Evolutionary conservation across 2,113 vertebrate species (phyloP), one percentile per base, ranked within the genome.

Genomic region (Scomber colias): DNA sequence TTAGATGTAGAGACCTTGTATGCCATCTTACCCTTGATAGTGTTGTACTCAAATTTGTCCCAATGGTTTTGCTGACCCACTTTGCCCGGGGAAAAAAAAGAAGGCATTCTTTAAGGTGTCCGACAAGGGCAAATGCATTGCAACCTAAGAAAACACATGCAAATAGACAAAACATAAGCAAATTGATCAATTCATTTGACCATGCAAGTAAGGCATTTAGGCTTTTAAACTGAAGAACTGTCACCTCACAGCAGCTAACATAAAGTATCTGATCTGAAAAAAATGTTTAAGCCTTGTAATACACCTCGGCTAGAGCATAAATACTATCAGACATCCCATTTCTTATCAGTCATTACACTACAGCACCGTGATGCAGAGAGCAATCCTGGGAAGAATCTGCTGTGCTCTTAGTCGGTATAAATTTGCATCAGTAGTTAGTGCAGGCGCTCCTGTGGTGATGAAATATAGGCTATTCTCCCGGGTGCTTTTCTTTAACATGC

Each of bases 401-500:
- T 27, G 4, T 30, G n/a, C 79, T 79, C 48, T 1, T 40, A 66
- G 56, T 63, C 79, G 67, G 80, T 87, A 78, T 89, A 80, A 77
- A 91, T 91, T 82, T 90, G 84, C 87, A 87, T 86, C 77, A 76
- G 63, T 80, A 83, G 82, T 86, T 90, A 83, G 82, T 51, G 87
- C 70, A 19, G 61, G 46, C 11, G 27, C 86, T 81, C 82, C 82
- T 71, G 77, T 61, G 80, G 80, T 90, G 88, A 88, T 90, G 87
- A 93, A 92, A 89, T 85, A 83, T 78, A 67, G 81, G 63, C 73
- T 57, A 40, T 80, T 77, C 85, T 88, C 86, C 62, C 0, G 71
- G 74, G 64, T 84, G 48, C 68, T 46, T 73, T 85, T 83, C 40
- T 68, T 93, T 83, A 86, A 87, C 83, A 91, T 91, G 88, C 88